A percentile compares a stretch with the other conserved stretches of the same genome.
Evolutionary conservation across 2,797 vertebrate genomes (phyloP).

Genomic region (Crax fasciolata): DNA sequence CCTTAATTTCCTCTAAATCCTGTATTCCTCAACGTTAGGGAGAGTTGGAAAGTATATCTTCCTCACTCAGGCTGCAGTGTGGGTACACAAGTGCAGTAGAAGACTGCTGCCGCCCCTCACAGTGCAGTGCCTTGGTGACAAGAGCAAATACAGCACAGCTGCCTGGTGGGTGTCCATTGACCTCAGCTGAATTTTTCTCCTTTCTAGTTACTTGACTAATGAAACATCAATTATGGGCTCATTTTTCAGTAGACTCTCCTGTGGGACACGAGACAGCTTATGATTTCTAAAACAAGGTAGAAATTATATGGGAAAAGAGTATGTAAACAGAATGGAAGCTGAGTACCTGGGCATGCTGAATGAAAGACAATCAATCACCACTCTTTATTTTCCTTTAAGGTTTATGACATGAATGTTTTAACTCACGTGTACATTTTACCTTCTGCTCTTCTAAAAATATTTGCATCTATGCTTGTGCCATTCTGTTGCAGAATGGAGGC

Average conservation of each 20-base stretch:
- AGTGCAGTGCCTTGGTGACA: not conserved
- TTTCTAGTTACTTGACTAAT: not conserved
- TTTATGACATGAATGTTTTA: not conserved
- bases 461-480: not conserved
- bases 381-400: not conserved
- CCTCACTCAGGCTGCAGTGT: not conserved
- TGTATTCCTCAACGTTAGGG: not conserved
- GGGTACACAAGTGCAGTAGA: not conserved
- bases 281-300: not conserved
- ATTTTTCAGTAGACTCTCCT: not conserved
- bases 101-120: not conserved
- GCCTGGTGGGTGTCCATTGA: not conserved
- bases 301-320: not conserved
- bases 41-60: conserved; percentile 9
- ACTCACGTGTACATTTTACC: not conserved
- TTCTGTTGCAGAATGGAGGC: not conserved
- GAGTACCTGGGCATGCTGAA: not conserved
- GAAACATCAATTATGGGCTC: not conserved
- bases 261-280: not conserved
- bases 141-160: not conserved
- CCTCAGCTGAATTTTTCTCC: not conserved
- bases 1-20: not conserved
- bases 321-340: not conserved
- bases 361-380: not conserved
- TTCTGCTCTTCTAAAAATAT: not conserved